phyloP scores from a whole-genome alignment of 2,888 invertebrate genomes.

The Polyommatus iphigenia region DNA sequence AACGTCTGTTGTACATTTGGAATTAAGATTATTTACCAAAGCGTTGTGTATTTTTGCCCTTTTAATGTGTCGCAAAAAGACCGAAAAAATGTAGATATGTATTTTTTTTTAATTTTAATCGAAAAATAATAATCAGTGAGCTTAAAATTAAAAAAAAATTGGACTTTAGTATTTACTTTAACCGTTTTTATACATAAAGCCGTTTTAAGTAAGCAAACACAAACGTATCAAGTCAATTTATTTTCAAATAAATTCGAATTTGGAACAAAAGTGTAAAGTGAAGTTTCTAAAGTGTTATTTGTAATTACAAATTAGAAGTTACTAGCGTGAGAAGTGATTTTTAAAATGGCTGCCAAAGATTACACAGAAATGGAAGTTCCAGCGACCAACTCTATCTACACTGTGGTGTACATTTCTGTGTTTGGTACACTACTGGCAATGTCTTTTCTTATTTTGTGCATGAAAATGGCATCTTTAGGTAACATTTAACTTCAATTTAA shows the following conservation, averaged over 20 bases:
- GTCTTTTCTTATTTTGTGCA: constrained; percentile 58
- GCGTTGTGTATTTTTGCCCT: not conserved
- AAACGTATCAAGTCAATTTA: constrained; percentile 12
- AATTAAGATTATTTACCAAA: not conserved
- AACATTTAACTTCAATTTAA: constrained; percentile 36
- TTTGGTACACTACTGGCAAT: constrained; percentile 52
- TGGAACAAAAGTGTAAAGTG: constrained; percentile 26
- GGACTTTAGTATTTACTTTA: constrained; percentile 30
- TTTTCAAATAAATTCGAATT: constrained; percentile 23
- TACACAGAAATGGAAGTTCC: constrained; percentile 24
- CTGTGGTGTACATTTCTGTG: constrained; percentile 45
- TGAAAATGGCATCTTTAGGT: constrained; percentile 55
- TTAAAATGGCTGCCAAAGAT: constrained; percentile 39
- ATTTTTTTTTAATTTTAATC: too few species aligned
- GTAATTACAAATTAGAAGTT: not conserved
- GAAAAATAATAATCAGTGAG: not conserved
- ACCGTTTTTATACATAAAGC: constrained; percentile 37
- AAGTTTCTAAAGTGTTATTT: not conserved
- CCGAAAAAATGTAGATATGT: not conserved
- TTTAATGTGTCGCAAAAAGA: not conserved
- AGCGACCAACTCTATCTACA: constrained; percentile 34
- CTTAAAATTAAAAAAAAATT: not conserved
- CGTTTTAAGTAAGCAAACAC: constrained; percentile 26
- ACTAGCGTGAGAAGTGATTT: not conserved
- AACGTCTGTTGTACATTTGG: not conserved